Base-by-base conservation (phyloP, 2,888 invertebrate genomes). In the Dorcus hopei region DNA sequence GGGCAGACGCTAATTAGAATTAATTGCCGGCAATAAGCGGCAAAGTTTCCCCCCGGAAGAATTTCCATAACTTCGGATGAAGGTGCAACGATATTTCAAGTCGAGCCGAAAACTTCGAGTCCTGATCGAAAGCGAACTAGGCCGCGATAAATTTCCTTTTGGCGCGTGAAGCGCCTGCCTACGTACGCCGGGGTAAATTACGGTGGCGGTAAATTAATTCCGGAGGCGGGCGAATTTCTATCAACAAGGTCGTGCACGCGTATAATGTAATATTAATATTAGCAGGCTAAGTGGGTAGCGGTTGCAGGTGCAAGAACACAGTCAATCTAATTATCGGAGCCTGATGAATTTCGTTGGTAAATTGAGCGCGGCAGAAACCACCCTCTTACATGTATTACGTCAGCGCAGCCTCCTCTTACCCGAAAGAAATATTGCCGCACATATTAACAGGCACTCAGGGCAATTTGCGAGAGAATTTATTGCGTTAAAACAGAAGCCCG, bases 291-390 rank as follows among this genome's bases (percentile, higher is more conserved):
- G 56, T 50, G 56, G 51, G 45, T 14, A 41, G 50, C 38, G 56
- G 56, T 50, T 51, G 56, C 56, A 56, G 56, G 56, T 56, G 56
- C 56, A 56, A 56, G 50, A 50, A 51, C 50, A 41, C 19, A 45
- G 38, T 38, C 38, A 56, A 56, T 56, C 56, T 38, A 56, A 51
- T 56, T 56, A 56, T 23, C 19, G 14, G 45, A 16, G 14, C 42
- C 45, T 45, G 45, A 45, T 45, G 45, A 45, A 45, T 45, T 45
- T 45, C 45, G 23, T 23, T 9, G 45, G 45, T 45, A 45, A 45
- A 45, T 45, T 16, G 45, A 45, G 45, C 45, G 45, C 2, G 45
- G 7, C 45, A 11, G 9, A 33, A 33, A 33, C 26, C 26, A 33
- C 26, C 26, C 26, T 33, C 26, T 33, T 33, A 33, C 26, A 33